phyloP scores from a whole-genome alignment of 2,888 invertebrate species.

The Eubasilissa splendida region DNA sequence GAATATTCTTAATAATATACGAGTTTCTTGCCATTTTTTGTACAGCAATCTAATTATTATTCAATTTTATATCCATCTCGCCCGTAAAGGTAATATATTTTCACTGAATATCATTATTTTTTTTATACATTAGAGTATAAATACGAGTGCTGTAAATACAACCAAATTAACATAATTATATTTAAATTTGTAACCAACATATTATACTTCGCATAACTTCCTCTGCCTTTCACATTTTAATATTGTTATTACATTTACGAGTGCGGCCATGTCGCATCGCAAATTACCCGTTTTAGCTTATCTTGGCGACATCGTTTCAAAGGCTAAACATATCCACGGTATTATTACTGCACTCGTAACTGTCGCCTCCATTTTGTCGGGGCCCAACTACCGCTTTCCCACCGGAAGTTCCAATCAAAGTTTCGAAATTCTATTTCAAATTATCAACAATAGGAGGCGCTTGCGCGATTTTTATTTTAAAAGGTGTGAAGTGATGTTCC shows the following conservation, averaged over 20 bases:
- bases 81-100: no score
- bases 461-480: conserved; percentile 12
- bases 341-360: neutral
- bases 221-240: no score
- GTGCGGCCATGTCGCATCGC: neutral
- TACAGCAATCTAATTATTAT: no score
- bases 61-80: no score
- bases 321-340: conserved; percentile 1
- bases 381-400: neutral
- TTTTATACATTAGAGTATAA: neutral
- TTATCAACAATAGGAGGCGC: conserved; percentile 14
- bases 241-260: neutral
- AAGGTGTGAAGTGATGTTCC: conserved; percentile 13
- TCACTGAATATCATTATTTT: no score
- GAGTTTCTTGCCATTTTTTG: no score
- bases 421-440: conserved; percentile 19
- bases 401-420: conserved; percentile 38
- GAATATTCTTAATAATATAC: no score
- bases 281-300: neutral
- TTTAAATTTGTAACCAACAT: neutral
- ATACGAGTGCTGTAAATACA: neutral
- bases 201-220: no score
- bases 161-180: conserved; percentile 8
- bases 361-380: neutral
- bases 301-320: neutral